Conservation (phyloP, 1,140 invertebrate species). For the Pollicipes pollicipes region DNA sequence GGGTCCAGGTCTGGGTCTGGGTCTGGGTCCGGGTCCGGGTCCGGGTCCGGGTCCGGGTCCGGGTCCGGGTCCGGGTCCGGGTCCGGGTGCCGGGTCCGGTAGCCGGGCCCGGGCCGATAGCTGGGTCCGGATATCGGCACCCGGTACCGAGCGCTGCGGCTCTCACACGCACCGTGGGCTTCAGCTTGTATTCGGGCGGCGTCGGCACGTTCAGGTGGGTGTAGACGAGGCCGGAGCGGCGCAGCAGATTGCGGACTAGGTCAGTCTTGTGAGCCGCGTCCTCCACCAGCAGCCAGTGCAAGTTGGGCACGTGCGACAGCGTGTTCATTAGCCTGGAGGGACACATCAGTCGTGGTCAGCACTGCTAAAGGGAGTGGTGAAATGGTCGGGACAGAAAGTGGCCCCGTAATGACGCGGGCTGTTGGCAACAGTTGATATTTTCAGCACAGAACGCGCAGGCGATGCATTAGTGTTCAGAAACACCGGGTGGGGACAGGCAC, state of each 20-base stretch:
- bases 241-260: conserved; percentile 62
- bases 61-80: too few species aligned
- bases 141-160: too few species aligned
- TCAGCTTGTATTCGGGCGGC: conserved; percentile 46
- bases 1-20: too few species aligned
- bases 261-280: conserved; percentile 55
- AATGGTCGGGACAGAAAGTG: neutral
- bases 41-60: too few species aligned
- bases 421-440: too few species aligned
- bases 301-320: conserved; percentile 62
- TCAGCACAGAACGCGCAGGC: too few species aligned
- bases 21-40: too few species aligned
- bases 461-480: neutral
- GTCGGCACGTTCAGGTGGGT: conserved; percentile 63
- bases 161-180: conserved; percentile 28
- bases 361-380: neutral
- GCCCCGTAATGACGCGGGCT: too few species aligned
- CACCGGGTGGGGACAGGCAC: neutral
- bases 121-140: too few species aligned
- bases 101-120: too few species aligned
- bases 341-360: too few species aligned
- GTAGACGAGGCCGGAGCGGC: conserved; percentile 45
- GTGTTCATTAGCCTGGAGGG: conserved; percentile 60
- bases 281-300: conserved; percentile 93
- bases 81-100: too few species aligned